phyloP scores from a whole-genome alignment of 2,888 invertebrate species.

The Myopa tessellatipennis region DNA sequence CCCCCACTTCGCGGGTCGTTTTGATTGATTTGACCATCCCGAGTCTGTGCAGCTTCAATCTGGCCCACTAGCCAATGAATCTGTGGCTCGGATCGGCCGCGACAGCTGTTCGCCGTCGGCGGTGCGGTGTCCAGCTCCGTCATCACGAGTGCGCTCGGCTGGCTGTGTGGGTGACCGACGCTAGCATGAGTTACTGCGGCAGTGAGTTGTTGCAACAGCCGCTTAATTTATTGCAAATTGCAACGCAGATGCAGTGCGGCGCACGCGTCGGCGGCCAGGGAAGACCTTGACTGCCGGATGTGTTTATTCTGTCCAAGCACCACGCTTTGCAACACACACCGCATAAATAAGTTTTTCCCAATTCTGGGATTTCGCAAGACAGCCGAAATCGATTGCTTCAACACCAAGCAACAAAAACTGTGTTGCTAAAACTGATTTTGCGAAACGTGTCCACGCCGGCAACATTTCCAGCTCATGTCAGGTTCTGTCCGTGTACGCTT shows the following conservation, averaged over 20 bases:
- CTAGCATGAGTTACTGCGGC: conserved; percentile 20
- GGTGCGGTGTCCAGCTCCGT: not conserved
- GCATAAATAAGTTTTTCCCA: not conserved
- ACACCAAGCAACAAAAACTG: no score
- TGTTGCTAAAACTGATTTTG: not conserved
- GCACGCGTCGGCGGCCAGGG: conserved; percentile 7
- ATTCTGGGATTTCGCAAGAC: not conserved
- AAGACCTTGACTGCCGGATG: conserved; percentile 6
- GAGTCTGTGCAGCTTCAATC: no score
- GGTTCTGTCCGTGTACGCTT: not conserved
- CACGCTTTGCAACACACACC: not conserved
- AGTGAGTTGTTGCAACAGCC: not conserved
- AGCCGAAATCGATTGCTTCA: not conserved
- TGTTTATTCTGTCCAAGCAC: not conserved
- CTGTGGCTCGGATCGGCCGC: no score
- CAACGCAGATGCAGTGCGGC: conserved; percentile 23
- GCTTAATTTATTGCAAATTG: conserved; percentile 33
- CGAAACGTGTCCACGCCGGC: not conserved
- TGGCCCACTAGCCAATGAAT: no score
- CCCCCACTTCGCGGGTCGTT: no score
- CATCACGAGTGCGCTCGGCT: not conserved
- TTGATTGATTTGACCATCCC: no score
- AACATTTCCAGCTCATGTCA: not conserved
- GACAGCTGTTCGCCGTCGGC: no score
- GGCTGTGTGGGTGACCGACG: not conserved